Evolutionary conservation across 2,797 vertebrate genomes (phyloP), one percentile per base, ranked within the genome.

Genomic region (Crocidura indochinensis): DNA sequence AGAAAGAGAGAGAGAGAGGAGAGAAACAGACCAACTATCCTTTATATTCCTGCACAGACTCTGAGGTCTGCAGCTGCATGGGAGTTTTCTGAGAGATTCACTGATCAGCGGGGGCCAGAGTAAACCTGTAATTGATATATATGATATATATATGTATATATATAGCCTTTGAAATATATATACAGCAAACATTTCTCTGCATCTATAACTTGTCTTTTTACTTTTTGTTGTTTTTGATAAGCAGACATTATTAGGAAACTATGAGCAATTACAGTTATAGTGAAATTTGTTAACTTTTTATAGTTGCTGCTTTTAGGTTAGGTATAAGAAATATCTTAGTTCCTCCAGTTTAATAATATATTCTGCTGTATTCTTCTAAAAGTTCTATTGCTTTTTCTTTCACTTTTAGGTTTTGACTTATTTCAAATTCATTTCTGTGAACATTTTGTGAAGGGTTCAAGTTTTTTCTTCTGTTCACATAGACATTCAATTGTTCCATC

Each of bases 371-470:
- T 79, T 71, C 20, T 71, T 72, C 67, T 24, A 79, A 51, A 72
- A 88, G 44, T n/a, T 79, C 47, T 62, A 64, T 17, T 31, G 38
- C 68, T 77, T 90, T n/a, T 46, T 9, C 49, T 83, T 38, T 75
- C 62, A 60, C 20, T 60, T 62, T 80, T 27, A 27, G 15, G n/a
- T 38, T 71, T 64, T 49, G 44, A 31, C 31, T 68, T 29, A 31
- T 68, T 88, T 64, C 76, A 72, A 72, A 49, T 31, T 62, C 71
- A 79, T 8, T 76, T 72, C 68, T 71, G 44, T 31, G 10, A 24
- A 87, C 15, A 10, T 1, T 56, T 49, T 64, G 44, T 80, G 27
- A 79, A 62, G 38, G 19, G 26, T 17, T 47, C 24, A 60, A 44
- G 65, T 46, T 26, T 53, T 56, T 60, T 19, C 12, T n/a, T 38